Evolutionary conservation across 2,797 vertebrate genomes (phyloP).

Genomic region (Allobates femoralis): DNA sequence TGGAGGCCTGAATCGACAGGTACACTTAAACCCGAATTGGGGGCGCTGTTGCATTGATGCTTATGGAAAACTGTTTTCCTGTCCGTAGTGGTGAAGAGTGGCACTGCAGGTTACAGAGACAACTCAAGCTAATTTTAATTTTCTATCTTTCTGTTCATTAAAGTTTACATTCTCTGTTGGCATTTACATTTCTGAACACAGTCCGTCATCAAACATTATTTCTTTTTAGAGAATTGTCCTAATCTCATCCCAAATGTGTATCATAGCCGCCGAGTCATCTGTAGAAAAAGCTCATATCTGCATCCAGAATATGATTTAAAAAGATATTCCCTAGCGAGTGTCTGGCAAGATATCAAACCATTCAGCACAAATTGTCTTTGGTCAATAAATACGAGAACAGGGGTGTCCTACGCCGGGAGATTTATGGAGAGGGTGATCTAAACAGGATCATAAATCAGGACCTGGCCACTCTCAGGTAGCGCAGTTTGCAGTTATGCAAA

Average conservation of each 20-base stretch:
- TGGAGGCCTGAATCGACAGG: too few species aligned
- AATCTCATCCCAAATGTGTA: neutral
- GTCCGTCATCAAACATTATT: neutral
- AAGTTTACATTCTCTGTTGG: too few species aligned
- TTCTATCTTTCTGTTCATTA: too few species aligned
- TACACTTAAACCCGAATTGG: too few species aligned
- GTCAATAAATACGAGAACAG: slow-evolving; percentile 88
- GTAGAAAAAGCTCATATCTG: slow-evolving; percentile 23
- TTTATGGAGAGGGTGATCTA: slow-evolving; percentile 84
- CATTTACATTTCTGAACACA: neutral
- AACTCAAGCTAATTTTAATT: too few species aligned
- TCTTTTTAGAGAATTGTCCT: neutral
- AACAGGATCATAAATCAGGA: slow-evolving; percentile 86
- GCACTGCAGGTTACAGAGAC: too few species aligned
- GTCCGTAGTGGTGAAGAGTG: too few species aligned
- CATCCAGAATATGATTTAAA: slow-evolving; percentile 77
- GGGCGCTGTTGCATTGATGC: too few species aligned
- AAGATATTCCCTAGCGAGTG: slow-evolving; percentile 84
- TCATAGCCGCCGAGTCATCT: neutral
- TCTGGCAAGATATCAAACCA: slow-evolving; percentile 87
- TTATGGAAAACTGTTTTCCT: too few species aligned
- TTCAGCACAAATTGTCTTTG: slow-evolving; percentile 84
- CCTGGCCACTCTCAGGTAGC: slow-evolving; percentile 78
- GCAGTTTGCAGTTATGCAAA: slow-evolving; percentile 77
- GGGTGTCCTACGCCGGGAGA: slow-evolving; percentile 84